Base-by-base conservation (phyloP, 2,113 vertebrate species). In the Upupa epops region DNA sequence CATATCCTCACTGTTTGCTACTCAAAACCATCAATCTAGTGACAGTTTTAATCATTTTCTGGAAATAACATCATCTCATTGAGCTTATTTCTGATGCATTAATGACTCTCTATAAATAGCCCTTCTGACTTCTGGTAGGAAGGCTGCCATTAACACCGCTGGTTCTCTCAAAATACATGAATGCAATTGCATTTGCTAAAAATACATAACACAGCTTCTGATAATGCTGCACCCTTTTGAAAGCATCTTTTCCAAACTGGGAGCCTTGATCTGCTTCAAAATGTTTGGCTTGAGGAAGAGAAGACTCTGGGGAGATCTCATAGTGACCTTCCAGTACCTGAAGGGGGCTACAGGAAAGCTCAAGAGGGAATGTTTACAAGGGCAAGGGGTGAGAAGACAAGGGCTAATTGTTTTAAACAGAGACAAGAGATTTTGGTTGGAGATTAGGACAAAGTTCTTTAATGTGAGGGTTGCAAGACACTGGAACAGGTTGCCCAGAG, bases 51-150 rank as follows among this genome's bases (percentile, higher is more conserved):
- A 97, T 93, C 97, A 91, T 88, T 96, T 96, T 96, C 93, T 96
- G 94, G 89, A 97, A 96, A 93, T 95, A 97, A 96, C 95, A 93
- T 80, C 92, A 94, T 95, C 96, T 94, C 96, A 94, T 69, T 93
- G 93, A 95, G 77, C 58, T 58, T 71, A 81, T 54, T 95, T 93
- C 93, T 95, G 90, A 96, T 89, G 86, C 90, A 89, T 95, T 96
- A 96, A 95, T 86, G 90, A 91, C 84, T 95, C 86, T 84, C 87
- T 84, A 95, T 80, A 97, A 97, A 96, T 89, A 96, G 94, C 76
- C 89, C 87, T 79, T 82, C 42, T 94, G 93, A 69, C 92, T 96
- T 96, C 76, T 63, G 83, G 84, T 88, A 94, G 84, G 66, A 71
- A 49, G 54, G 74, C 1, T 83, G 83, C 90, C 70, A 72, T 96